Evolutionary conservation across 2,888 invertebrate species (phyloP), one percentile per base, ranked within the genome.

Genomic region (Patella depressa): DNA sequence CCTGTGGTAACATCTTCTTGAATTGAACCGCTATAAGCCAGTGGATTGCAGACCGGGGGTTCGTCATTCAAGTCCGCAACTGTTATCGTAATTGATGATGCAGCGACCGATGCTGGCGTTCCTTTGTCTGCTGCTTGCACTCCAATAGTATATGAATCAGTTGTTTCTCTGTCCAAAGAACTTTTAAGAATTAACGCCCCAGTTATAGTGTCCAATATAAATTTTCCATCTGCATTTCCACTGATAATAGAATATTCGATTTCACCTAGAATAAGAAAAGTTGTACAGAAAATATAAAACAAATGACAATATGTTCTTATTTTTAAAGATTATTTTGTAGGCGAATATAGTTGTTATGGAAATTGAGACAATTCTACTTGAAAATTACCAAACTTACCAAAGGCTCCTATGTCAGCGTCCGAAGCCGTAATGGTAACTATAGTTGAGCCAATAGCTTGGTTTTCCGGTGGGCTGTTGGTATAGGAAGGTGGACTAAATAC

Each of bases 51-150:
- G n/a, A 79, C 77, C 0, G 86, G 86, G n/a, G 59, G 55, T 72
- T 83, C 81, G 75, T 86, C 86, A 76, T 86, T 86, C 69, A 85
- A 80, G 34, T 83, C 83, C 15, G 57, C 53, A 7, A 86, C 77
- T 34, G 72, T 74, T 69, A 86, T 76, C 15, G 77, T 76, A 45
- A 86, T 57, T 14, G 79, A 81, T 12, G 80, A 77, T 1, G 83
- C 82, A 9, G 81, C 83, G 12, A 77, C 69, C 11, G 73, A 72
- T 24, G 73, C n/a, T 17, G 80, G 79, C 1, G 75, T 79, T 0
- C 87, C 88, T n/a, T 78, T 79, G 79, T 89, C 89, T 53, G 78
- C 72, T 2, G 86, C 88, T 72, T 80, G 77, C 5, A 89, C 79
- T 3, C 81, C 79, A 1, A 89, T 76, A 9, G 81, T 80, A 78